Base-by-base conservation (phyloP, 2,888 invertebrate genomes). In the Tuberolachnus salignus region DNA sequence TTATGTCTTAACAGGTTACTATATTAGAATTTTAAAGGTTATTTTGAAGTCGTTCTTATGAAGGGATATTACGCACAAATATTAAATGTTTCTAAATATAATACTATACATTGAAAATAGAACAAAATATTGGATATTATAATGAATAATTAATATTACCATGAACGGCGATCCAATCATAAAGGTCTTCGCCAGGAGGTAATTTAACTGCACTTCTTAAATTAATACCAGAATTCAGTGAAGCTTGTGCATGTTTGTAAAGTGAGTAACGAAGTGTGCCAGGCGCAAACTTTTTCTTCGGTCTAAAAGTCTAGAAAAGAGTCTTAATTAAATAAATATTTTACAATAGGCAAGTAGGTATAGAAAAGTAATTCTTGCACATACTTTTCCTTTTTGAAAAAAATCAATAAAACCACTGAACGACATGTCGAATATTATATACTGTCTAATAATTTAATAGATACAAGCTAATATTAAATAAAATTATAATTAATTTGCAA, bases 121-220 rank as follows among this genome's bases (percentile, higher is more conserved):
- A 4, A 34, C 34, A 34, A 34, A 34, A 34, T 34, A 34, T 34
- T 4, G 34, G 34, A 34, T 34, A 6, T 34, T 34, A 34, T 34
- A 34, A 34, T n/a, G n/a, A n/a, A n/a, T 34, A 34, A 34, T 34
- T 42, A 42, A 51, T 44, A 26, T 61, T 87, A 94, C 94, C 95
- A 87, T 96, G 95, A 6, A 96, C 95, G 21, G 95, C 95, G 55
- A 95, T 89, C 96, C 96, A 96, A 85, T 96, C 96, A 84, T 94
- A 93, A 72, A 92, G 86, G 85, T 93, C 92, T 86, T 96, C 95
- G 8, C 92, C 92, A 44, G 90, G 89, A 1, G 95, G 95, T 81
- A 96, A 86, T 84, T 91, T 91, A 0, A 96, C 96, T 1, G 92
- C 94, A 70, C 88, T 87, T 81, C 92, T 88, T 81, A 96, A 88